Conservation (phyloP, 64 coral and sea anemone genomes). For the Hydrozoanthus tunicans region DNA sequence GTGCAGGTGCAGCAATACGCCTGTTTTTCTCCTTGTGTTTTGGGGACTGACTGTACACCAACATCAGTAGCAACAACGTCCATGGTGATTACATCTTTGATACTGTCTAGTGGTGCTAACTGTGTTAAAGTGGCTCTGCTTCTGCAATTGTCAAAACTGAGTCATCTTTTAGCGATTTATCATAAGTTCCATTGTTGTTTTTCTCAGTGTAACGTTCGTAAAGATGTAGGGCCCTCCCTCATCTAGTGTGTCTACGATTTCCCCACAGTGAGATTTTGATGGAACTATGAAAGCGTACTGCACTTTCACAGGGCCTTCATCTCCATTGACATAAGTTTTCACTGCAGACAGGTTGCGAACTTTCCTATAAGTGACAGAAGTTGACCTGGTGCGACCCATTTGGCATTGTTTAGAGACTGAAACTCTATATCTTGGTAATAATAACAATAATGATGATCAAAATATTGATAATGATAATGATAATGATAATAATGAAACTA, state of each 20-base stretch:
- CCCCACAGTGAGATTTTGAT: neutral
- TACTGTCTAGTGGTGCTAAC: neutral
- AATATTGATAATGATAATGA: neutral
- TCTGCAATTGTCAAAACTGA: slow-evolving; percentile 16
- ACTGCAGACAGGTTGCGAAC: neutral
- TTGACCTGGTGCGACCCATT: neutral
- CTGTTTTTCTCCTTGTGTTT: neutral
- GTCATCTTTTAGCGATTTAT: neutral
- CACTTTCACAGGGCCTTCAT: slow-evolving; percentile 5
- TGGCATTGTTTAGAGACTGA: neutral
- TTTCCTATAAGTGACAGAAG: neutral
- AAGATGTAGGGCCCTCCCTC: slow-evolving; percentile 1
- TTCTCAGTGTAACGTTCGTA: neutral
- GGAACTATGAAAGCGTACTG: neutral
- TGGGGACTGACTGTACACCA: slow-evolving; percentile 13
- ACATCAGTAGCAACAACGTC: slow-evolving; percentile 29
- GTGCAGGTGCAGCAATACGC: neutral
- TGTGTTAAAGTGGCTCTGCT: neutral
- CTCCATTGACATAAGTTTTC: neutral
- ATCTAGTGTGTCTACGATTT: neutral
- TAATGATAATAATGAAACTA: neutral
- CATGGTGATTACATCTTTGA: neutral
- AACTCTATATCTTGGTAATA: neutral
- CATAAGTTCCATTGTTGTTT: slow-evolving; percentile 10
- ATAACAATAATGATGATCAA: too few species aligned